Conservation (phyloP, 1,140 invertebrate species). For the Drosophila tsacasi region DNA sequence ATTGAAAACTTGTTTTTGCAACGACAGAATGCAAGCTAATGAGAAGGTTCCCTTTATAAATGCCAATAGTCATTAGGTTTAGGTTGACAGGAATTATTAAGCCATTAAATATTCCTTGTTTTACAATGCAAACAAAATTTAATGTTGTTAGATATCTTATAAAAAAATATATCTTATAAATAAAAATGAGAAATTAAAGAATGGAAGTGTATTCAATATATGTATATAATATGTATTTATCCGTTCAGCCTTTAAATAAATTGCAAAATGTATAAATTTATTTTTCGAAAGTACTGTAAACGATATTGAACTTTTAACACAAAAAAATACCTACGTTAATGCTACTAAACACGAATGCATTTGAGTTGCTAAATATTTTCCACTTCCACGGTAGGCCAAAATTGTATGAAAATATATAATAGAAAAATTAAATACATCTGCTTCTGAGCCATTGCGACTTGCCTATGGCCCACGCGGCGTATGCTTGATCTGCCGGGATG, state of each 20-base stretch:
- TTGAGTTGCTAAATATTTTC: conserved; percentile 6
- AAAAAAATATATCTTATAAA: background rate
- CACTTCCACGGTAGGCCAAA: background rate
- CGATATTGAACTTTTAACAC: background rate
- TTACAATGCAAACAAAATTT: background rate
- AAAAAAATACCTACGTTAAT: background rate
- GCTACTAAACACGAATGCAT: background rate
- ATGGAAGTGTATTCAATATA: no score
- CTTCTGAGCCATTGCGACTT: conserved; percentile 17
- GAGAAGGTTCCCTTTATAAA: background rate
- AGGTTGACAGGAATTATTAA: background rate
- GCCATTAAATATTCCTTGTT: background rate
- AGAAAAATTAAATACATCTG: conserved; percentile 48
- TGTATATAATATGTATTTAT: no score
- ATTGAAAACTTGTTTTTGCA: conserved; percentile 1
- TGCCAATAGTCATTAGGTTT: background rate
- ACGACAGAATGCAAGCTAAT: background rate
- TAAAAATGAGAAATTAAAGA: background rate
- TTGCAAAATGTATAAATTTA: background rate
- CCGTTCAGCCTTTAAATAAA: background rate
- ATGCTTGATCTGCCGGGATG: conserved; percentile 59
- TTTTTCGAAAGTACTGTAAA: background rate
- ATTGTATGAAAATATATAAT: conserved; percentile 10
- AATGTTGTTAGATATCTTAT: background rate
- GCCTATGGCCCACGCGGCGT: conserved; percentile 55